Conservation (phyloP, 2,797 vertebrate genomes). For the Onychomys arenicola region DNA sequence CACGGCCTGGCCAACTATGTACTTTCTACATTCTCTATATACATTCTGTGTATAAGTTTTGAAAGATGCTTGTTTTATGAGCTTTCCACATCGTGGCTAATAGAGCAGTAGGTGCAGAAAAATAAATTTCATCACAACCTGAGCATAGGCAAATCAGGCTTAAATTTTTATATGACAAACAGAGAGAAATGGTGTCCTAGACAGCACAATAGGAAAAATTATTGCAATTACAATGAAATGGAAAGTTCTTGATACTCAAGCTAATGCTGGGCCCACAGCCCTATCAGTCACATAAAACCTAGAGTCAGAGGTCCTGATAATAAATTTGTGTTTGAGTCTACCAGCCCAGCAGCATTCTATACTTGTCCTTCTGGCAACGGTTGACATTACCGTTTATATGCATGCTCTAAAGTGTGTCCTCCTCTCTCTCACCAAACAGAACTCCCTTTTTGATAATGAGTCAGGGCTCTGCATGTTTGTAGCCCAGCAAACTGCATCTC, state of each 20-base stretch:
- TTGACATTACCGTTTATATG: slow-evolving; percentile 1
- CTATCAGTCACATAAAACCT: background rate
- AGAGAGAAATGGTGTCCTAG: background rate
- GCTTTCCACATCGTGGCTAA: background rate
- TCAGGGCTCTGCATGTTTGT: background rate
- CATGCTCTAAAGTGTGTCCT: background rate
- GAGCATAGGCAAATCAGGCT: background rate
- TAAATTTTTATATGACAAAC: slow-evolving; percentile 7
- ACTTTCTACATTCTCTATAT: slow-evolving; percentile 37
- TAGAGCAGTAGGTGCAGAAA: background rate
- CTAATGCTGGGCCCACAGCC: background rate
- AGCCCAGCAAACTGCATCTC: slow-evolving; percentile 57
- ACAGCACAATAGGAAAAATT: background rate
- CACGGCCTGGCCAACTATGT: background rate
- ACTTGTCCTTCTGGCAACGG: slow-evolving; percentile 54
- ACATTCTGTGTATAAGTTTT: background rate
- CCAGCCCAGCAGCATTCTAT: background rate
- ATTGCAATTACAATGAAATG: background rate
- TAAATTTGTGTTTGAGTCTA: background rate
- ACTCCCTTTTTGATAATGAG: background rate
- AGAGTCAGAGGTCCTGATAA: slow-evolving; percentile 37
- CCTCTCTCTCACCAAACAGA: slow-evolving; percentile 41
- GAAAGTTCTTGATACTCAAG: background rate
- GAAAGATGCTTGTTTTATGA: slow-evolving; percentile 44
- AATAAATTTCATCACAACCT: background rate